Evolutionary conservation across 2,888 invertebrate genomes (phyloP).

Genomic region (Agrotis clavis): DNA sequence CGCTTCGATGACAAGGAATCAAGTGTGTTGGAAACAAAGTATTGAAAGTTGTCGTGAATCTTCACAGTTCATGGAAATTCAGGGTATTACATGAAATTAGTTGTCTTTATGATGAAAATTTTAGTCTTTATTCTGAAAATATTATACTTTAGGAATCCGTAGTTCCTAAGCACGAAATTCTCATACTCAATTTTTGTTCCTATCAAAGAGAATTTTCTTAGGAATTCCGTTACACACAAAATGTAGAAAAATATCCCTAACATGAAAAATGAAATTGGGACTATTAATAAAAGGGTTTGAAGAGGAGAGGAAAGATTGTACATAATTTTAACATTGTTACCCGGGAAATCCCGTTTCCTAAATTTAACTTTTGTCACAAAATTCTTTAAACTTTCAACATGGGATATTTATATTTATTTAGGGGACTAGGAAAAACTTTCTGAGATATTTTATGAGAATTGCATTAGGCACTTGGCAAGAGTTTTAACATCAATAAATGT

Average conservation of each 20-base stretch:
- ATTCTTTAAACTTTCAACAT: not conserved
- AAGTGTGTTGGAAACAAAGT: constrained; percentile 25
- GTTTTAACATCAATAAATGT: constrained; percentile 28
- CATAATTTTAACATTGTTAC: not conserved
- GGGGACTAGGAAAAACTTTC: not conserved
- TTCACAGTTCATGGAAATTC: constrained; percentile 13
- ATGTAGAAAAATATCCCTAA: not conserved
- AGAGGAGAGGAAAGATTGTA: too few relatives aligned
- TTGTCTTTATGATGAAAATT: not conserved
- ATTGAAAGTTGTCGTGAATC: not conserved
- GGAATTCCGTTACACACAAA: not conserved
- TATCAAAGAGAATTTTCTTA: not conserved
- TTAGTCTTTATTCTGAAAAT: not conserved
- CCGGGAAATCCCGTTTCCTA: not conserved
- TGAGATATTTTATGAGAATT: not conserved
- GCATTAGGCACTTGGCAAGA: constrained; percentile 11
- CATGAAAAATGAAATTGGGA: not conserved
- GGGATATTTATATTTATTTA: not conserved
- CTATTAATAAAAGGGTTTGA: not conserved
- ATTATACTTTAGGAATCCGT: not conserved
- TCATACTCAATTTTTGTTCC: not conserved
- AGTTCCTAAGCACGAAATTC: not conserved
- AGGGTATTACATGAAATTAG: not conserved
- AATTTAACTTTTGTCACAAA: not conserved
- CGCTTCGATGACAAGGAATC: constrained; percentile 36